Evolutionary conservation across 1,140 invertebrate species (phyloP).

Genomic region (Himalopsyche phryganea): DNA sequence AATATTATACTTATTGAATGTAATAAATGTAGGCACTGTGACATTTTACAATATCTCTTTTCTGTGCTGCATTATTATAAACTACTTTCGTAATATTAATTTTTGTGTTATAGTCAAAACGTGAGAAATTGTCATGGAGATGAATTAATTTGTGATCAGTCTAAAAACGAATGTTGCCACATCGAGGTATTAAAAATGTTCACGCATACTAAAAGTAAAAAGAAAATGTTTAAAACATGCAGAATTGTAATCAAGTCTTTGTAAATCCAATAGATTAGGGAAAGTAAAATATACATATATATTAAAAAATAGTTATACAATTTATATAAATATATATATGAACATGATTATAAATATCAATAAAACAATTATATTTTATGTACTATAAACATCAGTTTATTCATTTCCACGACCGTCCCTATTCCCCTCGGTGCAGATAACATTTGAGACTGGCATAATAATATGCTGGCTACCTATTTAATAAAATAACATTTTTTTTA

Average conservation of each 20-base stretch:
- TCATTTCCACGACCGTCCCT: slow-evolving; percentile 4
- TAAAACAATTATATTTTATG: slow-evolving; percentile 57
- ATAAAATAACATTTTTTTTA: too few relatives aligned
- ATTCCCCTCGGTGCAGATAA: not conserved
- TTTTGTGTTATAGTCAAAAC: too few relatives aligned
- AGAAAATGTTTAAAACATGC: slow-evolving; percentile 22
- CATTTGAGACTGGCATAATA: not conserved
- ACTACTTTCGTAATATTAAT: too few relatives aligned
- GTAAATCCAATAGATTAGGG: slow-evolving; percentile 30
- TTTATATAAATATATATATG: slow-evolving; percentile 32
- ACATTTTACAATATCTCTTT: slow-evolving; percentile 18
- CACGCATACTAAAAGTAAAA: slow-evolving; percentile 11
- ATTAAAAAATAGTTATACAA: slow-evolving; percentile 31
- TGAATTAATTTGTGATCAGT: slow-evolving; percentile 15
- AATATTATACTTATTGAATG: slow-evolving; percentile 13
- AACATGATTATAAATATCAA: slow-evolving; percentile 51
- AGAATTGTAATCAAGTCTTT: slow-evolving; percentile 25
- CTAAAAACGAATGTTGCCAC: slow-evolving; percentile 23
- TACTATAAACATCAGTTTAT: slow-evolving; percentile 38
- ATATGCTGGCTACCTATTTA: slow-evolving; percentile 1
- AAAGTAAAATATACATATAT: slow-evolving; percentile 26
- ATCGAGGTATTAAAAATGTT: slow-evolving; percentile 22
- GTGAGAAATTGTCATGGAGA: not conserved
- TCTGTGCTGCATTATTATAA: not conserved
- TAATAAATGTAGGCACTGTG: slow-evolving; percentile 25